These are phyloP conservation scores for Drosophila pallidifrons DNA, from an alignment of 1,140 invertebrate genomes.

Conservation along the genomic window DNA sequence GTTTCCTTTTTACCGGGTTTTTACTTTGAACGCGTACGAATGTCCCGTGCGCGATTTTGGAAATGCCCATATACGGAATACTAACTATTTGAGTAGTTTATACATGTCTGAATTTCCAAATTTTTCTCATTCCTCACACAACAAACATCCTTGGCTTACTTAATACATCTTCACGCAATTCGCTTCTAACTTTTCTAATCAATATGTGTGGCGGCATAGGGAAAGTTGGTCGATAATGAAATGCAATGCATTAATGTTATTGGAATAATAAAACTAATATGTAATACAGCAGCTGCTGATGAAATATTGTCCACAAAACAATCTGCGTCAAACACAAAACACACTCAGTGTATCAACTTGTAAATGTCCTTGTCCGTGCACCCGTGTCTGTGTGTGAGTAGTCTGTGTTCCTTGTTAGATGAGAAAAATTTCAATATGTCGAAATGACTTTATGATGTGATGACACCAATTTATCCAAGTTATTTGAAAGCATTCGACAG, in stretches of 20 bases:
- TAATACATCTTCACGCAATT: background rate
- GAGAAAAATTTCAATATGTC: slow-evolving; percentile 80
- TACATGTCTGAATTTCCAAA: background rate
- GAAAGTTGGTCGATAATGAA: slow-evolving; percentile 78
- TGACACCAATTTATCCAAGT: slow-evolving; percentile 82
- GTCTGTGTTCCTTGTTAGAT: slow-evolving; percentile 25
- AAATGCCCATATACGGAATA: no score
- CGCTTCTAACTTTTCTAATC: slow-evolving; percentile 40
- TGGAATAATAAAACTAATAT: slow-evolving; percentile 80
- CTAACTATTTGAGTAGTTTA: no score
- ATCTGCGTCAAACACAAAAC: slow-evolving; percentile 54
- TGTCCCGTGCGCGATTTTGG: no score
- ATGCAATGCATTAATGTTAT: slow-evolving; percentile 76
- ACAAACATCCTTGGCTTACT: background rate
- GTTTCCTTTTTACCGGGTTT: no score
- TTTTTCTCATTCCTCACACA: background rate
- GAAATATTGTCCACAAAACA: slow-evolving; percentile 78
- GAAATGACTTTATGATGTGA: slow-evolving; percentile 84
- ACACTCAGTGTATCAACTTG: slow-evolving; percentile 14
- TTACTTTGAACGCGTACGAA: no score
- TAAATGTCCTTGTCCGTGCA: slow-evolving; percentile 8
- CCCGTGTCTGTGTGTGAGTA: slow-evolving; percentile 7
- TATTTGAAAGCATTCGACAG: slow-evolving; percentile 10
- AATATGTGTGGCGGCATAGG: slow-evolving; percentile 17
- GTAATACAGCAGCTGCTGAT: slow-evolving; percentile 67